Evolutionary conservation across 2,888 invertebrate species (phyloP).

Genomic region (Myathropa florea): DNA sequence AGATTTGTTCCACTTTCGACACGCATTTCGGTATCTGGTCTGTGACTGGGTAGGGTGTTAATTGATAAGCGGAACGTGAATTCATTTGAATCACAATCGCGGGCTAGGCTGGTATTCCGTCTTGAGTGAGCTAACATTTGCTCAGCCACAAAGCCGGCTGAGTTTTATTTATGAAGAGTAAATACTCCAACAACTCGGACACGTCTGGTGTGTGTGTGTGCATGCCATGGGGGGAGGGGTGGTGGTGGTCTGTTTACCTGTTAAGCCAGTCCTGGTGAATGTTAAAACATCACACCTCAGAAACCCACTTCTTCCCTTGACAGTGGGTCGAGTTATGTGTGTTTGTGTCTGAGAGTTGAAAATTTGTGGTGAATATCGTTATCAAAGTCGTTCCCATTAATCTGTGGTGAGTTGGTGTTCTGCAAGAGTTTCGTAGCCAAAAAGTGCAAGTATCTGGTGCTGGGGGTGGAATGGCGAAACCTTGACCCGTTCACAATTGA

Average conservation of each 20-base stretch:
- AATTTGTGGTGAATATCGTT: background rate
- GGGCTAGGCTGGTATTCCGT: background rate
- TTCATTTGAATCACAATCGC: background rate
- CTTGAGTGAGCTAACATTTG: constrained; percentile 15
- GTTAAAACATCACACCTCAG: background rate
- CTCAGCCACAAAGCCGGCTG: constrained; percentile 9
- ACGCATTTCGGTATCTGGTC: background rate
- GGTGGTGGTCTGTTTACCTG: background rate
- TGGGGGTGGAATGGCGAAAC: background rate
- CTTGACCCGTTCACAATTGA: constrained; percentile 24
- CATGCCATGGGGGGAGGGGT: background rate
- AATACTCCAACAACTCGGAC: background rate
- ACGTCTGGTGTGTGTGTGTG: background rate
- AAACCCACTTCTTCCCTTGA: background rate
- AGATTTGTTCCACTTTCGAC: constrained; percentile 32
- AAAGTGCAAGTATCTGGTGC: background rate
- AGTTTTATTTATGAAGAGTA: constrained; percentile 17
- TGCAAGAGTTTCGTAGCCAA: no score
- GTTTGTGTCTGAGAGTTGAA: no score
- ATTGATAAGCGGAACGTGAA: constrained; percentile 34
- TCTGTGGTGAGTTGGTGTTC: background rate
- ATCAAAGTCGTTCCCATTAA: background rate
- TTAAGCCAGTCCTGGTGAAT: background rate
- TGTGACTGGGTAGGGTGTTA: constrained; percentile 9
- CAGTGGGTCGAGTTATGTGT: no score